Base-by-base conservation (phyloP, 2,113 vertebrate species). In the Canis aureus region DNA sequence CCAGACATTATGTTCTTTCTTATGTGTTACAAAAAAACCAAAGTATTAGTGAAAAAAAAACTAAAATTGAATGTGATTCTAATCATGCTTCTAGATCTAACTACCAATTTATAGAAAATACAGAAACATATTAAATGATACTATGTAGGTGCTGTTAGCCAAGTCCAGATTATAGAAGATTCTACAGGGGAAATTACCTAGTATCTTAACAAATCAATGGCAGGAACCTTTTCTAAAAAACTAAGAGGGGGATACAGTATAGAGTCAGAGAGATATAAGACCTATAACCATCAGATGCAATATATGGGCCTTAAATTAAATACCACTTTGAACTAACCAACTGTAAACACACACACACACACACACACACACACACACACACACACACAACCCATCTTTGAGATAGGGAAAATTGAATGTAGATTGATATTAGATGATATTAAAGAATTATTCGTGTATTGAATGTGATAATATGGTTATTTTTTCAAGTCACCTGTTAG, bases 71-170 rank as follows among this genome's bases (percentile, higher is more conserved):
- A 66, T 38, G 27, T 87, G 35, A 93, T 64, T 82, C 55, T 93
- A 93, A 84, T 93, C 49, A 88, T 35, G 25, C 60, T 96, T 96
- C 81, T 96, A 67, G 60, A 73, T 88, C 43, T 93, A 82, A 82
- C 53, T 93, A 60, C 27, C 35, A 88, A 49, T 83, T 85, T 91
- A 66, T 17, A 71, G 32, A 49, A 81, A 94, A 97, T 94, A 69
- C 32, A 87, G 78, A 38, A 95, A 84, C 27, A 92, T 87, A 62
- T 76, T 97, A 79, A 93, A 80, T 82, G 89, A 81, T 6, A 86
- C n/a, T 20, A 16, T 53, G 5, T 86, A 38, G 11, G 32, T 83
- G 59, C 32, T 32, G 49, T 86, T 92, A 71, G 64, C 74, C 81
- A 94, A 93, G 43, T 64, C 35, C 60, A 95, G 76, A 88, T 62